Evolutionary conservation across 1,140 invertebrate genomes (phyloP), one percentile per base, ranked within the genome.

Genomic region (Drosophila subobscura): DNA sequence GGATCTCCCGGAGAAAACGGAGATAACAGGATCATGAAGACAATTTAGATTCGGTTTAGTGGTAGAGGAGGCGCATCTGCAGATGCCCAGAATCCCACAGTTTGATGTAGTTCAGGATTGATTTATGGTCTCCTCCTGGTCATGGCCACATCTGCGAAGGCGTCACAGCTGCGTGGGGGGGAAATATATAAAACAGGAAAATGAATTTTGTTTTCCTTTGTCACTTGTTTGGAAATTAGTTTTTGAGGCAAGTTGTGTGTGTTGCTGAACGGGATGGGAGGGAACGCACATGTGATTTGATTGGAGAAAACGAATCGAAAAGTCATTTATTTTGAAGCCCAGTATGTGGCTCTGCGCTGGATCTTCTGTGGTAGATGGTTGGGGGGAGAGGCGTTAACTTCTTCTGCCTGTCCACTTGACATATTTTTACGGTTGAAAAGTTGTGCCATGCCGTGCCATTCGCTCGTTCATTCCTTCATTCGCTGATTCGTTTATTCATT

Each of bases 341-440:
- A 33, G 45, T 7, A 45, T 42, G 29, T 40, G 16, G 7, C 25
- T 23, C 14, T 0, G n/a, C 27, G 49, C 33, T 14, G 50, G 23
- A 41, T 27, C 44, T 55, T 33, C 33, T 40, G 46, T 10, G 50
- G 20, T 20, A 1, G 16, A 20, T 0, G 16, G 0, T 20, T 20
- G 22, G n/a, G 14, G 7, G 8, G 23, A 4, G 8, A 10, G n/a
- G 27, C 51, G 42, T 65, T 65, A 42, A 68, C 64, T 56, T 53
- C 42, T 41, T 42, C 12, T 50, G 42, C 58, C 46, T 75, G 79
- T 76, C 72, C 81, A 78, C 63, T 86, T 71, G 70, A 68, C 74
- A 85, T 71, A 77, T 72, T 85, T 79, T 86, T 56, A 86, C 56
- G 77, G 67, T 59, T 74, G 81, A 86, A 81, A 81, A 75, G 74